These are phyloP conservation scores for Notodonta dromedarius DNA, from an alignment of 2,888 invertebrate genomes.

Conservation along the genomic window DNA sequence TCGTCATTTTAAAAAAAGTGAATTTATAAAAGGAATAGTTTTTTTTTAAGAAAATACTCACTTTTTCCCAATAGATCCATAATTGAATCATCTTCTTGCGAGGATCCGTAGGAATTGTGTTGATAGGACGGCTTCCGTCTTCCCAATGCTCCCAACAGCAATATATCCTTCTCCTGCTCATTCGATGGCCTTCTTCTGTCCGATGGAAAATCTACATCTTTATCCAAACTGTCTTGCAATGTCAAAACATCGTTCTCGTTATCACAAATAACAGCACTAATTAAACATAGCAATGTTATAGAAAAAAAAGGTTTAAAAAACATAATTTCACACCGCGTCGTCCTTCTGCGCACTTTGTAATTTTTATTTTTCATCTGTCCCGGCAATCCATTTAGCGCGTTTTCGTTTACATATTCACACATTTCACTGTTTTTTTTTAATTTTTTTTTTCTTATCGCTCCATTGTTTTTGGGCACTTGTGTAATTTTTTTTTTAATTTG, in stretches of 20 bases:
- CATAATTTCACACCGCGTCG: constrained; percentile 29
- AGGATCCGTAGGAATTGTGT: constrained; percentile 60
- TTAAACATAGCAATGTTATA: constrained; percentile 48
- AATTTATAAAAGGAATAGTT: too few species aligned
- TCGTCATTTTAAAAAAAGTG: too few species aligned
- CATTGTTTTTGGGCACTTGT: constrained; percentile 29
- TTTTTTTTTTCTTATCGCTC: constrained; percentile 28
- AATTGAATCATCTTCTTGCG: constrained; percentile 87
- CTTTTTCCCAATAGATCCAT: constrained; percentile 94
- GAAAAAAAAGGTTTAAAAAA: constrained; percentile 43
- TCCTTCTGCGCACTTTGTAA: constrained; percentile 68
- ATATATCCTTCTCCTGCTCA: constrained; percentile 90
- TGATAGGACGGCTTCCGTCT: constrained; percentile 85
- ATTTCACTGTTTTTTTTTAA: constrained; percentile 47
- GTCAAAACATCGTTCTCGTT: constrained; percentile 76
- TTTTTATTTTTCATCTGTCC: constrained; percentile 60
- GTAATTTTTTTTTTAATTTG: constrained; percentile 25
- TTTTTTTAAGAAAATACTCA: constrained; percentile 70
- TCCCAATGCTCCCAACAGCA: constrained; percentile 89
- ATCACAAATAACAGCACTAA: constrained; percentile 54
- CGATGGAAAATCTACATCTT: constrained; percentile 59
- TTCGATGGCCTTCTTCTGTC: constrained; percentile 81
- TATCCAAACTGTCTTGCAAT: constrained; percentile 72
- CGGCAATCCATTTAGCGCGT: constrained; percentile 56
- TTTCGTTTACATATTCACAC: constrained; percentile 54